These are phyloP conservation scores for Rhea americana DNA, from an alignment of 2,113 vertebrate genomes.

Conservation along the genomic window DNA sequence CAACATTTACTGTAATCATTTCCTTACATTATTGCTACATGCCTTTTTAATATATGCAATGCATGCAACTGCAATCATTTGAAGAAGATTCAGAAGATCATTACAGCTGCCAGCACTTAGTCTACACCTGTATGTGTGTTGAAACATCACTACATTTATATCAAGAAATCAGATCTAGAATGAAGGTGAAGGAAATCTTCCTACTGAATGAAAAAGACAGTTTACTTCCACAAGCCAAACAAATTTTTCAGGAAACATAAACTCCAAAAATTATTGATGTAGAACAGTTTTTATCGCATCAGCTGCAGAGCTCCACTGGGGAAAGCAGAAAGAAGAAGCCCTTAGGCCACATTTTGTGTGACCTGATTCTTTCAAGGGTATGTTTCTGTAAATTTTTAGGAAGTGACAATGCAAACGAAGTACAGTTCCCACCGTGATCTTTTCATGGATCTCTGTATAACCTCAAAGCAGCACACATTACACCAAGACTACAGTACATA, in stretches of 20 bases:
- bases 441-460: conserved; percentile 8
- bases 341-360: conserved; percentile 46
- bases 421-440: background rate
- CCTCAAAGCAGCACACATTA: background rate
- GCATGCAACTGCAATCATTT: background rate
- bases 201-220: background rate
- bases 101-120: background rate
- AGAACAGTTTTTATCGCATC: conserved; percentile 20
- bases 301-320: conserved; percentile 11
- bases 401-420: conserved; percentile 40
- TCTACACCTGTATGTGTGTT: background rate
- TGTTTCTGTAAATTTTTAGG: conserved; percentile 53
- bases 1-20: background rate
- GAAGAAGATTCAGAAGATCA: background rate
- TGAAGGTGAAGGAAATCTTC: background rate
- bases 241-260: conserved; percentile 36
- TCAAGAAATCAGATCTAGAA: background rate
- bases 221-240: conserved; percentile 5
- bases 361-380: conserved; percentile 57
- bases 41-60: background rate
- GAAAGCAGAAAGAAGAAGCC: conserved; percentile 42
- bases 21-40: background rate
- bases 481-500: background rate
- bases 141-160: background rate
- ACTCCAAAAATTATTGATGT: conserved; percentile 43